These are phyloP conservation scores for Ailurus styani DNA, from an alignment of 2,113 vertebrate genomes.

Conservation along the genomic window DNA sequence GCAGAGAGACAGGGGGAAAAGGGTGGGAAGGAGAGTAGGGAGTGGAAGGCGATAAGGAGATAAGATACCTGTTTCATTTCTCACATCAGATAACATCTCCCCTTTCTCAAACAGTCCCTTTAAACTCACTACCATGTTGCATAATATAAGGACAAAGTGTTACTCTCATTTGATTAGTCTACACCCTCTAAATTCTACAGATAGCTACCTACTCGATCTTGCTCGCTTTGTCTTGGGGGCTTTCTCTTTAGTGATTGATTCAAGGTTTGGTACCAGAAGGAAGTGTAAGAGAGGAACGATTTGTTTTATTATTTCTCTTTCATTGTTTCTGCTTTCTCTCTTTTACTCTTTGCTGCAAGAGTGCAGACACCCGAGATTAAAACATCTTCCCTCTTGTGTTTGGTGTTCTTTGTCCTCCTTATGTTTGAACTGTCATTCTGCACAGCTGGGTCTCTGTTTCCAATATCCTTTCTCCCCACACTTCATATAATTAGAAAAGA, in stretches of 20 bases:
- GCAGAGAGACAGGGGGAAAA: not conserved
- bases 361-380: constrained; percentile 51
- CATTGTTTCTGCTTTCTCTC: constrained; percentile 36
- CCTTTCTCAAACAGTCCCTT: not conserved
- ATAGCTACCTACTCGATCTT: not conserved
- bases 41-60: not conserved
- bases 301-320: constrained; percentile 53
- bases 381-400: constrained; percentile 49
- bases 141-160: not conserved
- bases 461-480: constrained; percentile 56
- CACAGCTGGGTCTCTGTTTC: constrained; percentile 65
- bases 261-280: constrained; percentile 39
- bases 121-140: not conserved
- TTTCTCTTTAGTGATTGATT: constrained; percentile 37
- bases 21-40: not conserved
- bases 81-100: not conserved
- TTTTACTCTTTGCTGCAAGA: not conserved
- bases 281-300: not conserved
- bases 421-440: constrained; percentile 57
- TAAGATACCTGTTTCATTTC: not conserved
- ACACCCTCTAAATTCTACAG: constrained; percentile 38
- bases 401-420: constrained; percentile 61
- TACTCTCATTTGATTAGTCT: not conserved
- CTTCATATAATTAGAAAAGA: constrained; percentile 65
- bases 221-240: constrained; percentile 20